Conservation (phyloP, 2,797 vertebrate species). For the Rhadinocentrus ornatus region DNA sequence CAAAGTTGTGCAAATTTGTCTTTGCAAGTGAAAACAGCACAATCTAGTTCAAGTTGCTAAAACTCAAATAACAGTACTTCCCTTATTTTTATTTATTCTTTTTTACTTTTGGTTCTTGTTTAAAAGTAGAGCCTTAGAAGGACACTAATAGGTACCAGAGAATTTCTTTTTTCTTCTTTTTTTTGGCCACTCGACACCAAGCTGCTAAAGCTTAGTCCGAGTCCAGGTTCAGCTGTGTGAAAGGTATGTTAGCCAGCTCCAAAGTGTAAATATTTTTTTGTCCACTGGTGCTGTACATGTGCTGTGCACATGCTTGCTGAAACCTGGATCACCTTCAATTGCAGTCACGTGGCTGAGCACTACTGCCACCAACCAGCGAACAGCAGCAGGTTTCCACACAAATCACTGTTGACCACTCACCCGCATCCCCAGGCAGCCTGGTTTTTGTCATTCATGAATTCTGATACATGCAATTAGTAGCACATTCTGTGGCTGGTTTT, state of each 20-base stretch:
- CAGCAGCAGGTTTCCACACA: conserved; percentile 23
- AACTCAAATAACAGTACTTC: neutral
- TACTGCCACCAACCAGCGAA: conserved; percentile 1
- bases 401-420: conserved; percentile 19
- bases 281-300: conserved; percentile 47
- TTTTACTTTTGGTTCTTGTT: neutral
- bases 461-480: conserved; percentile 21
- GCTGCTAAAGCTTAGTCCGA: neutral
- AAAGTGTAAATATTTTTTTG: conserved; percentile 57
- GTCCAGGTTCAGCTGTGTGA: conserved; percentile 38
- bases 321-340: conserved; percentile 45
- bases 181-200: conserved; percentile 7
- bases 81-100: neutral
- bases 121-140: neutral
- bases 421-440: conserved; percentile 12
- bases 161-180: neutral
- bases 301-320: conserved; percentile 51
- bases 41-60: neutral
- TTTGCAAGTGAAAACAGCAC: neutral
- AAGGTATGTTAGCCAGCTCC: conserved; percentile 54
- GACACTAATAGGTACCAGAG: neutral
- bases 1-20: neutral
- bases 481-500: neutral
- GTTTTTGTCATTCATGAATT: conserved; percentile 19
- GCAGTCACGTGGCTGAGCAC: conserved; percentile 30